A percentile compares a stretch with the other conserved stretches of the same genome.
These are phyloP conservation scores for Drosophila parthenogenetica DNA, from an alignment of 2,888 invertebrate genomes.

Conservation along the genomic window DNA sequence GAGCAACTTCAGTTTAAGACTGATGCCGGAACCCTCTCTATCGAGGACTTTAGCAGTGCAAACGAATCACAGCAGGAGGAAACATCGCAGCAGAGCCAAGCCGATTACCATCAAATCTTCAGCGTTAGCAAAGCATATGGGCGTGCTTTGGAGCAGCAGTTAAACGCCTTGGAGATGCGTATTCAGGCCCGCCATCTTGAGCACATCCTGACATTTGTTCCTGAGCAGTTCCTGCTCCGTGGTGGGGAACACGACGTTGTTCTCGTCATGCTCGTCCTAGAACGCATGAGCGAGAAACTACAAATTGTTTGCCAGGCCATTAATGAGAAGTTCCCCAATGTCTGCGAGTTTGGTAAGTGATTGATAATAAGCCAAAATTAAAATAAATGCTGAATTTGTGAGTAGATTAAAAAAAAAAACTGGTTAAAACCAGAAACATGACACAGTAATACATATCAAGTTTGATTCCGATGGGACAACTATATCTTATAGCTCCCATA, in stretches of 20 bases:
- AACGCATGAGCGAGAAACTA: conserved; percentile 93
- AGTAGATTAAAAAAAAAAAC: no score
- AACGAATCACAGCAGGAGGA: conserved; percentile 81
- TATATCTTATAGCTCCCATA: no score
- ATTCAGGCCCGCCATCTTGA: conserved; percentile 94
- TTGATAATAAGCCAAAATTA: no score
- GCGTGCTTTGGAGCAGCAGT: conserved; percentile 95
- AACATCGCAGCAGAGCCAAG: conserved; percentile 83
- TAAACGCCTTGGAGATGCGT: conserved; percentile 94
- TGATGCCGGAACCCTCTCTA: conserved; percentile 86
- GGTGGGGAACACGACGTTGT: conserved; percentile 96
- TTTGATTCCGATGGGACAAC: no score
- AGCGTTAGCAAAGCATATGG: conserved; percentile 88
- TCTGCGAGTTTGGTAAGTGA: conserved; percentile 89
- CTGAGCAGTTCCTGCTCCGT: conserved; percentile 94
- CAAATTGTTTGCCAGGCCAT: conserved; percentile 96
- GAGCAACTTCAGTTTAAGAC: conserved; percentile 90
- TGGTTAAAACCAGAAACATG: no score
- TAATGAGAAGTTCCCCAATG: conserved; percentile 92
- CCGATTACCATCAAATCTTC: conserved; percentile 91
- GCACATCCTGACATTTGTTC: conserved; percentile 96
- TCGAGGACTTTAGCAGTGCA: conserved; percentile 83
- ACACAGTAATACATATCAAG: no score
- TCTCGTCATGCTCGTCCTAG: conserved; percentile 92
- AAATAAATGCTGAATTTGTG: no score